Base-by-base conservation (phyloP, 2,888 invertebrate genomes). In the Oligia latruncula region DNA sequence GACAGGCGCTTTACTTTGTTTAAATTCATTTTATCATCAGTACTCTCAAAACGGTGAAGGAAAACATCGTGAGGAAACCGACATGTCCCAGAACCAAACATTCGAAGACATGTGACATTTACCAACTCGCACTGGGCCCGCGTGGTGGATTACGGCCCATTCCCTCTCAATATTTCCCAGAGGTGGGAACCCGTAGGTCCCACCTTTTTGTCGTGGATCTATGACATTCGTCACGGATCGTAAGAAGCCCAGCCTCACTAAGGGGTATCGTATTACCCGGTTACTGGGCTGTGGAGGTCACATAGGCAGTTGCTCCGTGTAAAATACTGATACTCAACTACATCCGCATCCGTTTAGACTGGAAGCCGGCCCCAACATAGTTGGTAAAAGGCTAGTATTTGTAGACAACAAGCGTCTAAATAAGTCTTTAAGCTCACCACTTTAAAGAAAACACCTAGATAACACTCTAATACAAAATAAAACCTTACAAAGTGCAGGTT, bases 401-500 rank as follows among this genome's bases (percentile, higher is more conserved):
- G 17, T 15, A n/a, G 4, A 43, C n/a, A 75, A 58, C 60, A 40
- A 20, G n/a, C 9, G 40, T 43, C 20, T 23, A 35, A 77, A 72
- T 73, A 72, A 75, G 17, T 52, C 52, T 60, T 20, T 1, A 71
- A 80, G 29, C 23, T 72, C 17, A 5, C 40, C 3, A 62, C 13
- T 74, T 58, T 64, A 40, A 75, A 74, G 60, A 68, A 73, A 58
- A 67, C 75, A 77, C 66, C 60, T 55, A 70, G 62, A 81, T 78
- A 75, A 66, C 17, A 85, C n/a, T 64, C 49, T 58, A 64, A 75
- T 60, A 70, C 43, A 64, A 43, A 77, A 72, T 20, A 72, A 79
- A 72, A 70, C 23, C 71, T 80, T 46, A 77, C 74, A 80, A 83
- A 83, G 73, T 62, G 70, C 78, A 62, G 70, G 78, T 74, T 68